A percentile compares a stretch with the other conserved stretches of the same genome.
Evolutionary conservation across 2,113 vertebrate genomes (phyloP).

Genomic region (Burhinus oedicnemus): DNA sequence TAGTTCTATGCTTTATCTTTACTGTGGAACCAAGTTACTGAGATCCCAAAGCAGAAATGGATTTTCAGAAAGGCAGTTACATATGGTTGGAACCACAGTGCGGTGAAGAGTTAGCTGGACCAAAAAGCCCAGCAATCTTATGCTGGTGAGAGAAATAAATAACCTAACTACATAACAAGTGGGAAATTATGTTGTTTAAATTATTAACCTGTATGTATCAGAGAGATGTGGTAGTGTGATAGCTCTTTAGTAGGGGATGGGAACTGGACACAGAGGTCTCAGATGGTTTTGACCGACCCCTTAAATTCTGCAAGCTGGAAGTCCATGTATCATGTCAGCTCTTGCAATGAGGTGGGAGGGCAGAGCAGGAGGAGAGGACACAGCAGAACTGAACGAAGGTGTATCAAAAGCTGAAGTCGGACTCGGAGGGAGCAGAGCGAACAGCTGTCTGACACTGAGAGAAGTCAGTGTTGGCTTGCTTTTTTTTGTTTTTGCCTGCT

Average conservation of each 20-base stretch:
- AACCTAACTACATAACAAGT: neutral
- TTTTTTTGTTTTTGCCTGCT: neutral
- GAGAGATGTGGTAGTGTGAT: constrained; percentile 35
- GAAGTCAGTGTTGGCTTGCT: neutral
- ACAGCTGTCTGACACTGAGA: constrained; percentile 10
- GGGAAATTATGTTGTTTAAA: constrained; percentile 33
- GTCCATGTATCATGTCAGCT: constrained; percentile 23
- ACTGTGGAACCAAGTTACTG: neutral
- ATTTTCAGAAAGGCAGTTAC: constrained; percentile 41
- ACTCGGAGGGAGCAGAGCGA: neutral
- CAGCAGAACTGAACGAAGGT: neutral
- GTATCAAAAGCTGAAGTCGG: constrained; percentile 42
- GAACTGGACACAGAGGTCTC: constrained; percentile 33
- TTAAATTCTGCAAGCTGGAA: constrained; percentile 30
- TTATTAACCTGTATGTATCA: constrained; percentile 37
- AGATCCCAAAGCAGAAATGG: neutral
- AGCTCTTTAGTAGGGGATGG: neutral
- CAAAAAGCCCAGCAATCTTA: constrained; percentile 9
- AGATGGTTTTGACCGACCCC: constrained; percentile 41
- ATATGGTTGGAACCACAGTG: neutral
- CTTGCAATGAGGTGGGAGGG: constrained; percentile 30
- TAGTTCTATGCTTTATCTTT: neutral
- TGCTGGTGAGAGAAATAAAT: constrained; percentile 34
- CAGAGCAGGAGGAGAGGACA: neutral
- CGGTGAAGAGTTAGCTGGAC: neutral